These are phyloP conservation scores for Olivierus martensii DNA, from an alignment of 1,140 invertebrate species.

Conservation along the genomic window DNA sequence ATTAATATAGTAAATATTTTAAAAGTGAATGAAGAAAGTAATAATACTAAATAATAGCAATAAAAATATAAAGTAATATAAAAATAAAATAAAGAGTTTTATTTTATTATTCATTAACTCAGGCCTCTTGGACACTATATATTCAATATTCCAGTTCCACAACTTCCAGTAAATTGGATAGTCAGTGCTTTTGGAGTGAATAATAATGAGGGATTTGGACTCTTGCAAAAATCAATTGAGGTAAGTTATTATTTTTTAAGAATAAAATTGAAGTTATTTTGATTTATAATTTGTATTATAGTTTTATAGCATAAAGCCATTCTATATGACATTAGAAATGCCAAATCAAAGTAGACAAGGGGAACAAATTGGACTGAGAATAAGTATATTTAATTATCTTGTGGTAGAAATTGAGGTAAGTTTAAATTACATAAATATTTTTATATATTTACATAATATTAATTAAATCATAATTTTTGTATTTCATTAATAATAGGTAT, in stretches of 20 bases:
- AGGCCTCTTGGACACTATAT: constrained; percentile 56
- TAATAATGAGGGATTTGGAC: constrained; percentile 65
- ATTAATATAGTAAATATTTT: no score
- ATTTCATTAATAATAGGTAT: constrained; percentile 1
- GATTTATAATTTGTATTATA: constrained; percentile 22
- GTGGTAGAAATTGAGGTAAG: constrained; percentile 45
- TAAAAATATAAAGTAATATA: no score
- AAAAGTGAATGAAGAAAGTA: no score
- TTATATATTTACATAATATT: no score
- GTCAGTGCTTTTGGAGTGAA: constrained; percentile 83
- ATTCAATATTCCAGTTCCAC: constrained; percentile 74
- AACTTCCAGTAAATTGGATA: constrained; percentile 75
- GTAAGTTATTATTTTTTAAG: constrained; percentile 33
- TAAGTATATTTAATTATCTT: constrained; percentile 90
- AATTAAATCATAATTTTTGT: not conserved
- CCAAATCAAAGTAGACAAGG: constrained; percentile 66
- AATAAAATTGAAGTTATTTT: no score
- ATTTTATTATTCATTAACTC: no score
- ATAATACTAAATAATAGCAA: no score
- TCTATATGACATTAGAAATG: constrained; percentile 92
- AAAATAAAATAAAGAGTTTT: no score
- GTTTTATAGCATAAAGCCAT: constrained; percentile 71
- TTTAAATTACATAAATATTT: no score
- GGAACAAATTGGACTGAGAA: constrained; percentile 82
- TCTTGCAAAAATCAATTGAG: constrained; percentile 58